phyloP scores from a whole-genome alignment of 2,888 invertebrate genomes.

The Oeneis ivallda region DNA sequence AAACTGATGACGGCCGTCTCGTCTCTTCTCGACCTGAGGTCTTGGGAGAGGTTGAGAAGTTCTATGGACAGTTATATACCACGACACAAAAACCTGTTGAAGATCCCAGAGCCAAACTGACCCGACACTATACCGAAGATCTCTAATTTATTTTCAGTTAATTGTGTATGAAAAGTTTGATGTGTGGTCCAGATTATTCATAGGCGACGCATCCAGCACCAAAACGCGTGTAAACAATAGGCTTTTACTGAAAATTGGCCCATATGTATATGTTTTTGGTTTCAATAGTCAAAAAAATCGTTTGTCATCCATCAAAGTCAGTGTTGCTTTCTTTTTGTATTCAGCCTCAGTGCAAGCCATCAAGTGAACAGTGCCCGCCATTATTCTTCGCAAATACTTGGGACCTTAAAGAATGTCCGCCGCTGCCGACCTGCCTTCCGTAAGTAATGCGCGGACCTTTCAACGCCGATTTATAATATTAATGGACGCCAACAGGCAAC shows the following conservation, averaged over 20 bases:
- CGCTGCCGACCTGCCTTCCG: constrained; percentile 33
- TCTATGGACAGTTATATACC: too few relatives aligned
- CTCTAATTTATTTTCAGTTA: too few relatives aligned
- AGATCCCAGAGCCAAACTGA: too few relatives aligned
- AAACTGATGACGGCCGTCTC: too few relatives aligned
- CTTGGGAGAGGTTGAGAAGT: too few relatives aligned
- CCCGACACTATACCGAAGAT: too few relatives aligned
- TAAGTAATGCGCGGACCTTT: constrained; percentile 39
- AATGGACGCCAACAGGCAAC: constrained; percentile 5
- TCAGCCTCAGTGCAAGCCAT: constrained; percentile 28
- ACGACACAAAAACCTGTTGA: too few relatives aligned
- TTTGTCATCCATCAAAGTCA: constrained; percentile 36
- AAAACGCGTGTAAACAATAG: background rate
- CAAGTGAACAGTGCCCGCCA: constrained; percentile 32
- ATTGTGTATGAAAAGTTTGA: too few relatives aligned
- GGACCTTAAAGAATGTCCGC: constrained; percentile 41
- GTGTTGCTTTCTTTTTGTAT: constrained; percentile 34
- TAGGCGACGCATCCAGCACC: too few relatives aligned
- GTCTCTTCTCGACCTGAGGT: too few relatives aligned
- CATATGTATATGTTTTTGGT: background rate
- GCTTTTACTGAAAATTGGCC: background rate
- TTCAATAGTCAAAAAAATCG: constrained; percentile 28
- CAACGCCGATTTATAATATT: constrained; percentile 24
- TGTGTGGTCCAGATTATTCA: too few relatives aligned
- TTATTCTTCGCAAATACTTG: constrained; percentile 33